Percentiles rank a stretch among this genome's conserved stretches.
phyloP scores from a whole-genome alignment of 2,797 vertebrate species.

The Myotis vivesi region DNA sequence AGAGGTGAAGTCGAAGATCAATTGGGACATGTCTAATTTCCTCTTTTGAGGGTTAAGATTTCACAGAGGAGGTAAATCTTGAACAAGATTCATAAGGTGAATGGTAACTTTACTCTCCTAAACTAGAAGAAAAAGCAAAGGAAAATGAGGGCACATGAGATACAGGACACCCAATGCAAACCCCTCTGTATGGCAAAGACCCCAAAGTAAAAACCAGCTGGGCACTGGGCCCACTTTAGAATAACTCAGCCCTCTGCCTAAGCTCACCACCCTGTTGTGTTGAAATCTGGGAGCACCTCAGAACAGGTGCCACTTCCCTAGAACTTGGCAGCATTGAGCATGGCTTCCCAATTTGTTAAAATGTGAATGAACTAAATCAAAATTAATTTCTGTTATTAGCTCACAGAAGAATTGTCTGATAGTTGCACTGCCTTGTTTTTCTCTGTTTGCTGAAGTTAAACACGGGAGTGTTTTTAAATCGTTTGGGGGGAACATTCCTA shows the following conservation, averaged over 20 bases:
- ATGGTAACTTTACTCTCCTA: neutral
- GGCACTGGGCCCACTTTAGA: neutral
- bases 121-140: constrained; percentile 3
- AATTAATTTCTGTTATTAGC: neutral
- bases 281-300: neutral
- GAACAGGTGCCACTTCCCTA: neutral
- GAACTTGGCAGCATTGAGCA: neutral
- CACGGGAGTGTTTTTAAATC: neutral
- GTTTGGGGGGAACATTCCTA: neutral
- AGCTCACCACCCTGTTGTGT: too few relatives aligned
- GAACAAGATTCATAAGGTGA: constrained; percentile 17
- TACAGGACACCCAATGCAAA: neutral
- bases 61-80: neutral
- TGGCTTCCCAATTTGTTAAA: neutral
- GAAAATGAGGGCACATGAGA: neutral
- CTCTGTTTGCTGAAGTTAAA: neutral
- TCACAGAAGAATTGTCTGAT: neutral
- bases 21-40: neutral
- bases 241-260: neutral
- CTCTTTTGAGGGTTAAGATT: neutral
- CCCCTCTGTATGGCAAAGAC: neutral
- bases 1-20: neutral
- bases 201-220: neutral
- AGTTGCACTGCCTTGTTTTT: neutral
- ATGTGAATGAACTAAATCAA: neutral